Evolutionary conservation across 2,797 vertebrate species (phyloP).

Genomic region (Amniataba percoides): DNA sequence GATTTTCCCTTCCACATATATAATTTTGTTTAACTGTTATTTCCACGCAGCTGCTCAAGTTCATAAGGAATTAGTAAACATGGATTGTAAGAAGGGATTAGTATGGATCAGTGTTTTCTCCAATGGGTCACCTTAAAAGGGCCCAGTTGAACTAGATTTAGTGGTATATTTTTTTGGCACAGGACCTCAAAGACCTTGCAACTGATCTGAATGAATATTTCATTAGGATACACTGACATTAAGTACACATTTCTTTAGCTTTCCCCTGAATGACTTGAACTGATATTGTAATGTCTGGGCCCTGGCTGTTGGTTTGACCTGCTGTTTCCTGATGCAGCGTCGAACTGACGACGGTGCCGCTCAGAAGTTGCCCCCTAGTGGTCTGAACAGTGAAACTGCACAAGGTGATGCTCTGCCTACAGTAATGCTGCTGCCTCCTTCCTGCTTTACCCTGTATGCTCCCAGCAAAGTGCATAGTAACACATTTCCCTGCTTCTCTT

Average conservation of each 20-base stretch:
- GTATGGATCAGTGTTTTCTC: background rate
- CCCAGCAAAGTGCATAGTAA: slow-evolving; percentile 33
- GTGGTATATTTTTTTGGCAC: background rate
- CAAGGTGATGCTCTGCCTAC: slow-evolving; percentile 81
- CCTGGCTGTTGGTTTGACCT: slow-evolving; percentile 65
- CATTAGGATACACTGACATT: background rate
- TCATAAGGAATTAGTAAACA: background rate
- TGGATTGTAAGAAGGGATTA: background rate
- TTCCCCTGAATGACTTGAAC: slow-evolving; percentile 30
- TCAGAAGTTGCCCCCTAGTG: slow-evolving; percentile 87
- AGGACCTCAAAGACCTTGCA: slow-evolving; percentile 14
- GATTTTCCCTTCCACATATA: background rate
- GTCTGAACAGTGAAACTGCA: slow-evolving; percentile 82
- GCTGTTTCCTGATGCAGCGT: slow-evolving; percentile 81
- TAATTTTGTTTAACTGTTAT: background rate
- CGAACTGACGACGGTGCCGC: slow-evolving; percentile 76
- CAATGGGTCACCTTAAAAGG: slow-evolving; percentile 2
- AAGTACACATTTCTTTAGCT: slow-evolving; percentile 3
- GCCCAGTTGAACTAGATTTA: background rate
- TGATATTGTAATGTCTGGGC: slow-evolving; percentile 33
- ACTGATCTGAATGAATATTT: slow-evolving; percentile 10
- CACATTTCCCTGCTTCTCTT: slow-evolving; percentile 18
- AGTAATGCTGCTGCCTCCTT: slow-evolving; percentile 42
- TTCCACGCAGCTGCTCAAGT: background rate
- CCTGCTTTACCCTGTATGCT: slow-evolving; percentile 50